Evolutionary conservation across 2,888 invertebrate genomes (phyloP), one percentile per base, ranked within the genome.

Genomic region (Caenorhabditis angaria): DNA sequence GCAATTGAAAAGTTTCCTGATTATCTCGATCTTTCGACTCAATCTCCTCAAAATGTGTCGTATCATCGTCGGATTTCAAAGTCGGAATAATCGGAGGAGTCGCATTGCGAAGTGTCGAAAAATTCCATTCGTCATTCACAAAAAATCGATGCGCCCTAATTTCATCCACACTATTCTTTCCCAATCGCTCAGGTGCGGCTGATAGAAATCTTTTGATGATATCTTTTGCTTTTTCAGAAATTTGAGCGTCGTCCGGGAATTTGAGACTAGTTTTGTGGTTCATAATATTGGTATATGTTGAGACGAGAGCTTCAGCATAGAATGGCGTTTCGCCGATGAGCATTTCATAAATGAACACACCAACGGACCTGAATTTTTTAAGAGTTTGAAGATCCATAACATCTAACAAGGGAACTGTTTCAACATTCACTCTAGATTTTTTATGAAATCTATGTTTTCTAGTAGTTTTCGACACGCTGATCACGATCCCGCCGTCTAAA

Each of bases 241-340:
- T 94, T 89, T 94, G 94, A 70, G 94, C 92, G 88, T 97, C 97
- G 71, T 90, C 89, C 32, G 97, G 97, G 89, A 99, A 99, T 79
- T 92, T 92, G 65, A 99, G 90, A 25, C 96, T 94, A 87, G 94
- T 96, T 88, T 94, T 93, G 88, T 97, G 96, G 89, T 97, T 95
- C 97, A 99, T 97, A 83, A 99, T 99, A 90, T 97, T 97, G 75
- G 95, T 94, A 88, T 99, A 99, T 1, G 97, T 99, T 65, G 95
- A 95, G 53, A 97, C 94, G 84, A 99, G 91, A 76, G 97, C 96
- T 88, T 99, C 99, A 2, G 97, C 97, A 89, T 95, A 97, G 90
- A 99, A 99, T 0, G 99, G 99, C 14, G 99, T 96, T 89, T 99
- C 99, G 8, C 91, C 90, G 69, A 95, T 93, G 62, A 99, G 90